These are phyloP conservation scores for Pseudomyrmex concolor DNA, from an alignment of 1,140 invertebrate species.

Conservation along the genomic window DNA sequence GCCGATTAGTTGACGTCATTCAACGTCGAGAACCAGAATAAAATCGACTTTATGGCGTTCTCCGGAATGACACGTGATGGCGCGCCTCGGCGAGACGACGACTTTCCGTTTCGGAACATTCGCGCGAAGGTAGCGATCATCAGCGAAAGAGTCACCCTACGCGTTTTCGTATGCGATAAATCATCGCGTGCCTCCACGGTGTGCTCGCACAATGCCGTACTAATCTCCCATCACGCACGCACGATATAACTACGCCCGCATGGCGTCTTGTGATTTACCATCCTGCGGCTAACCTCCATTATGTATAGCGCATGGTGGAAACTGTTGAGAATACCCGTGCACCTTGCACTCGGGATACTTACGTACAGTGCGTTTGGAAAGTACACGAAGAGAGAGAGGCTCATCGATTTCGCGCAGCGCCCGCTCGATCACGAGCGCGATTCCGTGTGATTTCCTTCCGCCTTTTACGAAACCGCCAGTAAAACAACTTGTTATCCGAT, in stretches of 20 bases:
- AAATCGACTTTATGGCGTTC: constrained; percentile 19
- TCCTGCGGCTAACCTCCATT: constrained; percentile 85
- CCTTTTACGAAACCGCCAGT: constrained; percentile 34
- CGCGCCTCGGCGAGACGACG: constrained; percentile 54
- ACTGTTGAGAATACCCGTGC: constrained; percentile 82
- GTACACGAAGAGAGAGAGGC: constrained; percentile 34
- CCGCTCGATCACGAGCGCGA: constrained; percentile 50
- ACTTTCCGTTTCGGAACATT: constrained; percentile 65
- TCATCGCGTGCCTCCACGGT: constrained; percentile 81
- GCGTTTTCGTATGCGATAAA: constrained; percentile 83
- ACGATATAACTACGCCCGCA: constrained; percentile 85
- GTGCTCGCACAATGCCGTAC: constrained; percentile 83
- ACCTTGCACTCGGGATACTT: constrained; percentile 80
- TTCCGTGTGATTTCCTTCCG: constrained; percentile 26
- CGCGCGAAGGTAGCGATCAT: constrained; percentile 62
- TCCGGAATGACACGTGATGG: constrained; percentile 60
- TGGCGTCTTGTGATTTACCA: constrained; percentile 84
- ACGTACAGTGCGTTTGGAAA: constrained; percentile 65
- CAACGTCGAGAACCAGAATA: constrained; percentile 22
- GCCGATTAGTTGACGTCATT: constrained; percentile 35
- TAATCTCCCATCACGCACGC: constrained; percentile 84
- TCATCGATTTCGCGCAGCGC: constrained; percentile 57
- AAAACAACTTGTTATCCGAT: constrained; percentile 33
- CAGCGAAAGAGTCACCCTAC: constrained; percentile 62
- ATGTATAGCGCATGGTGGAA: constrained; percentile 83